phyloP scores from a whole-genome alignment of 35 echinoderm and acorn worm species.

The Heliocidaris erythrogramma region DNA sequence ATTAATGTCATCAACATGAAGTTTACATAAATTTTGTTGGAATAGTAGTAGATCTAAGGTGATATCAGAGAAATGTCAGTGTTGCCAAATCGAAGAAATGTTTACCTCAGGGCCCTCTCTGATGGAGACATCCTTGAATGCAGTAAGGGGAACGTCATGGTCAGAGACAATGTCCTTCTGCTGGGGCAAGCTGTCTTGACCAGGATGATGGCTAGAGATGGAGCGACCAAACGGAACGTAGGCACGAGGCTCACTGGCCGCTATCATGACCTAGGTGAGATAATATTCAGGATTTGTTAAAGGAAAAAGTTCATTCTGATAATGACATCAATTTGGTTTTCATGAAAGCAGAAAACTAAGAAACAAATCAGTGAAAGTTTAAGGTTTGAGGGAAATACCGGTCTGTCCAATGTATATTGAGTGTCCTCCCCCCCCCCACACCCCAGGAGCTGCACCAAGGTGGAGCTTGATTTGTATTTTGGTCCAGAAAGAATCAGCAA shows the following conservation, averaged over 20 bases:
- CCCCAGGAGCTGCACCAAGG: no score
- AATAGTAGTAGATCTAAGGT: no score
- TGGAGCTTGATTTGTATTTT: no score
- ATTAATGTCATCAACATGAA: no score
- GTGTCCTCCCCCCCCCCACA: no score
- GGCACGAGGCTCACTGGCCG: conserved; percentile 68
- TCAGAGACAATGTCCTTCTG: conserved; percentile 20
- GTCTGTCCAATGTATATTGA: no score
- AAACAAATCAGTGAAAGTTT: background rate
- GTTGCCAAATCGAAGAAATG: no score
- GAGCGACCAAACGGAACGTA: conserved; percentile 66
- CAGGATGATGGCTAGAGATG: conserved; percentile 39
- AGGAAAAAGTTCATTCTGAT: background rate
- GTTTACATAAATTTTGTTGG: no score
- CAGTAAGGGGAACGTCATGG: conserved; percentile 45
- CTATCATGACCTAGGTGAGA: conserved; percentile 63
- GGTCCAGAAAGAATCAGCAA: no score
- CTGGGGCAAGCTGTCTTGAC: conserved; percentile 24
- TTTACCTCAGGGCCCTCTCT: conserved; percentile 34
- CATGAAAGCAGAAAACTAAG: background rate
- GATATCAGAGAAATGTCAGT: no score
- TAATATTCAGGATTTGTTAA: no score
- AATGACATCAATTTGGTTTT: background rate
- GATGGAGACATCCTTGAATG: conserved; percentile 56
- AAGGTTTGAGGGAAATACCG: background rate